phyloP scores from a whole-genome alignment of 2,888 invertebrate genomes.

The Pristionchus maxplancki region DNA sequence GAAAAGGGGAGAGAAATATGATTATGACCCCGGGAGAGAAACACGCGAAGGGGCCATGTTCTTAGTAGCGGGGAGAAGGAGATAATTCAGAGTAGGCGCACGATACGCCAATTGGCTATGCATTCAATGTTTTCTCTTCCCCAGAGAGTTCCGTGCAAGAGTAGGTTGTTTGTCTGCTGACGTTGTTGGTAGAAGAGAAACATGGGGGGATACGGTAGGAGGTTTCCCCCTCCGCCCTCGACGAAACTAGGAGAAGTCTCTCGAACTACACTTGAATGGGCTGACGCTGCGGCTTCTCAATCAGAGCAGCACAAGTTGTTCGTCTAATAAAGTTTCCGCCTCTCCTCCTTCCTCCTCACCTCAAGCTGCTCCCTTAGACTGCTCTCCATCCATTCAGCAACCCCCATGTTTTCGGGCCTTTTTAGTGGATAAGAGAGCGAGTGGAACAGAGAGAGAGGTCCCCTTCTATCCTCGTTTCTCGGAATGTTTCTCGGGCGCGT shows the following conservation, averaged over 20 bases:
- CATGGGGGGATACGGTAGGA: background rate
- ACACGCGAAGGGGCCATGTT: background rate
- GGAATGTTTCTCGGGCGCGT: slow-evolving; percentile 7
- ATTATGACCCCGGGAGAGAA: slow-evolving; percentile 1
- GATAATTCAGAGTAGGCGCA: background rate
- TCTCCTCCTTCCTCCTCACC: background rate
- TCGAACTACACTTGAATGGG: slow-evolving; percentile 39
- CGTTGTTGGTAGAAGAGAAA: background rate
- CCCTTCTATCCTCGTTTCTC: background rate
- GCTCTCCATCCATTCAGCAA: background rate
- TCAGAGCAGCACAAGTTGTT: slow-evolving; percentile 5
- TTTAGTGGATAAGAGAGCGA: background rate
- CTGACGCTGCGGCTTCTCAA: background rate
- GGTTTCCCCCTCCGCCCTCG: background rate
- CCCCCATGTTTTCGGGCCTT: background rate
- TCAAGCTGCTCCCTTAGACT: background rate
- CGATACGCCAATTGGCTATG: slow-evolving; percentile 1
- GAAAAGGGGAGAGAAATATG: slow-evolving; percentile 11
- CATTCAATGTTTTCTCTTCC: slow-evolving; percentile 28
- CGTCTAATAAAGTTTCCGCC: slow-evolving; percentile 37
- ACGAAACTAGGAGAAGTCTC: background rate
- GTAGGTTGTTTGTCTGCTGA: slow-evolving; percentile 22
- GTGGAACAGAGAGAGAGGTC: background rate
- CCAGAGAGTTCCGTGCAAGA: background rate
- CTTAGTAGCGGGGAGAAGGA: background rate